These are phyloP conservation scores for Spatulosminthurus flaviceps DNA, from an alignment of 2,888 invertebrate species.

Conservation along the genomic window DNA sequence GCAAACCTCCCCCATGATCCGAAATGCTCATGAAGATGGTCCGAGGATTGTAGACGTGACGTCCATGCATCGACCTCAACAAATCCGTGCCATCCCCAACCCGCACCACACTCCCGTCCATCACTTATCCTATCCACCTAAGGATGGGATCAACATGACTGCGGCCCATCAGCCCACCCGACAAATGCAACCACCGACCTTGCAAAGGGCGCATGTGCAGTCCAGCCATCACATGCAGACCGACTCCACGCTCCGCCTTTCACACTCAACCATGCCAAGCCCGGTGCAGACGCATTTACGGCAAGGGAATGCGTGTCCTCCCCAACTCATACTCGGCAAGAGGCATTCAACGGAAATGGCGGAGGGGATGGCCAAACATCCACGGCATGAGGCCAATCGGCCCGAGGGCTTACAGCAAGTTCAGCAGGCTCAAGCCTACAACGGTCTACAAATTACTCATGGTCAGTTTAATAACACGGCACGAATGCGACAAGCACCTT, in stretches of 20 bases:
- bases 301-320: not conserved
- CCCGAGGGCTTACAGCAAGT: not conserved
- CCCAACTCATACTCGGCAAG: slow-evolving; percentile 35
- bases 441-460: slow-evolving; percentile 11
- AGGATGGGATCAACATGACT: not conserved
- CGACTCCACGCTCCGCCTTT: not conserved
- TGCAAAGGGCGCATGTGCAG: not conserved
- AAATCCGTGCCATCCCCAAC: not conserved
- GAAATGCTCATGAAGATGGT: slow-evolving; percentile 41
- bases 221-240: not conserved
- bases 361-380: slow-evolving; percentile 20
- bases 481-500: not conserved
- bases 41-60: slow-evolving; percentile 41
- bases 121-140: not conserved
- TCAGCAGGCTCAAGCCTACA: not conserved
- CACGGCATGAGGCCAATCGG: not conserved
- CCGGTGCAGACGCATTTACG: not conserved
- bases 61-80: slow-evolving; percentile 40
- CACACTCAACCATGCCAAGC: slow-evolving; percentile 26
- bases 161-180: slow-evolving; percentile 42
- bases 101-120: not conserved
- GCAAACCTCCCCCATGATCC: slow-evolving; percentile 18
- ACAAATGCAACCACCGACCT: not conserved
- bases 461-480: not conserved
- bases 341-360: slow-evolving; percentile 19